Evolutionary conservation across 2,888 invertebrate genomes (phyloP), one percentile per base, ranked within the genome.

Genomic region (Taphrorychus bicolor): DNA sequence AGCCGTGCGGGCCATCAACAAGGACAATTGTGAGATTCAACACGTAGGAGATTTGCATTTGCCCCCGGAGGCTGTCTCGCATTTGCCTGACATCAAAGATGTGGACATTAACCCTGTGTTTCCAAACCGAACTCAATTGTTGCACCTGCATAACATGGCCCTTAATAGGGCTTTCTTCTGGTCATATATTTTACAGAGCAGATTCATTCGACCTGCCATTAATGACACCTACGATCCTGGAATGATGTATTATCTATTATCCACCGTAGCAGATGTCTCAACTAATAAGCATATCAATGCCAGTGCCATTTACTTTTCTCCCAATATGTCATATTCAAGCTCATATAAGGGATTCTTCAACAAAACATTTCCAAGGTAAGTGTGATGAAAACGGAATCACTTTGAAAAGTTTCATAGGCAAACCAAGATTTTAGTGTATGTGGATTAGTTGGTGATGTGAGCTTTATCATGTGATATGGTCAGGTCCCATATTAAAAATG

Each of bases 71-170:
- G 86, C 94, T 0, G 91, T 98, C 0, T 95, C 97, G 0, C 97
- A 97, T 79, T 86, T 92, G 71, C 97, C 97, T 0, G 94, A 96
- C 77, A 94, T 96, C 69, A 95, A 96, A 82, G 94, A 97, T 78
- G 90, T 97, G 70, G 95, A 96, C 77, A 93, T 96, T 60, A 96
- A 97, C 84, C 94, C 97, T 7, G 89, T 97, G 57, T 95, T 95
- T 77, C 95, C 95, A 0, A 98, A 98, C 83, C 88, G 98, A 76
- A 97, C 98, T 0, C 93, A 93, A 19, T 83, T 98, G 75, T 84
- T 97, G 63, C 97, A 98, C 84, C 84, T 97, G 66, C 97, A 98
- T 81, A 98, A 98, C 81, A 91, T 97, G 90, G 98, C 97, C n/a
- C 85, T 97, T 80, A 96, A 92, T 80, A 85, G 98, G 74, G 95